Conservation (phyloP, 2,113 vertebrate species). For the Sterna hirundo region DNA sequence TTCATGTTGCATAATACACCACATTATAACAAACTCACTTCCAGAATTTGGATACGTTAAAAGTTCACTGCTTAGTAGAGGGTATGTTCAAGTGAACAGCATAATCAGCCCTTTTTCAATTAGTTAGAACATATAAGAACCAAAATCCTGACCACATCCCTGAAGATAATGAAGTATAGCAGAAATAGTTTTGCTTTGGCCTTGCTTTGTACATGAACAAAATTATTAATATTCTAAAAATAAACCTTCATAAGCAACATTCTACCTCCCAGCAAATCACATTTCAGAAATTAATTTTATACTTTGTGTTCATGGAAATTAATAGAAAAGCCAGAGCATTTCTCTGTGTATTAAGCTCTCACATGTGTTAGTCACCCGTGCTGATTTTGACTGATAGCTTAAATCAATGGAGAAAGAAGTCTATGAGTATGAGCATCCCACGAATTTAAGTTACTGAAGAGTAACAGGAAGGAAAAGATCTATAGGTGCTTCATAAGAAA, state of each 20-base stretch:
- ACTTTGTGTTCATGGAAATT: not conserved
- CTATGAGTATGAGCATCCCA: not conserved
- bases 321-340: not conserved
- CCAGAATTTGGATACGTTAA: not conserved
- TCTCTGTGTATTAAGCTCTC: not conserved
- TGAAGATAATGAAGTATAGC: not conserved
- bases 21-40: not conserved
- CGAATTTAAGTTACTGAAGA: not conserved
- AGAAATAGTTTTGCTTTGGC: not conserved
- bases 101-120: not conserved
- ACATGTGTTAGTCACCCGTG: not conserved
- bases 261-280: not conserved
- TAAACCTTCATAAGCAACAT: not conserved
- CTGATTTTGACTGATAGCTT: not conserved
- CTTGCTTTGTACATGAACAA: not conserved
- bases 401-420: not conserved
- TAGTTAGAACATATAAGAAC: not conserved
- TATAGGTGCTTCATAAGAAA: not conserved
- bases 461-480: not conserved
- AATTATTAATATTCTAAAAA: not conserved
- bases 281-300: not conserved
- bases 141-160: not conserved
- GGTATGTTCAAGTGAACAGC: not conserved
- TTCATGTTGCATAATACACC: not conserved
- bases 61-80: not conserved